These are phyloP conservation scores for Calephelis nemesis DNA, from an alignment of 1,140 invertebrate genomes.

Conservation along the genomic window DNA sequence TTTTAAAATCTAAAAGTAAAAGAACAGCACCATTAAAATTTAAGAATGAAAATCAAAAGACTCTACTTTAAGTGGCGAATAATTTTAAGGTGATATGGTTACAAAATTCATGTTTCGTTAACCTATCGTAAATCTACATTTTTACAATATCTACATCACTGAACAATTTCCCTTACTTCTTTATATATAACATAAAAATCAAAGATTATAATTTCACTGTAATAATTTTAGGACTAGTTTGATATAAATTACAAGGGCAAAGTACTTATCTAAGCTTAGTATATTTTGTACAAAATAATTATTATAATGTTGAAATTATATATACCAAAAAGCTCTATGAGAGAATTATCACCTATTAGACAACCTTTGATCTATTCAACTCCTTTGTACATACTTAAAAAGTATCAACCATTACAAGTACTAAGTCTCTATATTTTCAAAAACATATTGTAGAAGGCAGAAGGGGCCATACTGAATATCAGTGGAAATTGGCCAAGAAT, in stretches of 20 bases:
- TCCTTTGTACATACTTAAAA: conserved; percentile 49
- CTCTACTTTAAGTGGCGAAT: conserved; percentile 44
- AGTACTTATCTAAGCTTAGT: conserved; percentile 65
- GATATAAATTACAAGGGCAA: conserved; percentile 72
- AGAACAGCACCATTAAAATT: conserved; percentile 14
- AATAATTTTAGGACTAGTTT: conserved; percentile 76
- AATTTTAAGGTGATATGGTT: conserved; percentile 70
- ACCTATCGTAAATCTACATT: conserved; percentile 57
- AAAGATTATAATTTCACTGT: conserved; percentile 51
- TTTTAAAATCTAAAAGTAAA: neutral
- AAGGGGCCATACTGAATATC: conserved; percentile 49
- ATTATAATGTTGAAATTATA: conserved; percentile 26
- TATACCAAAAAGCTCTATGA: conserved; percentile 32
- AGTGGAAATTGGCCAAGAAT: conserved; percentile 44
- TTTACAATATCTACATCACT: conserved; percentile 73
- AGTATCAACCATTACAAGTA: conserved; percentile 22
- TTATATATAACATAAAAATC: conserved; percentile 17
- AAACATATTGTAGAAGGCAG: conserved; percentile 45
- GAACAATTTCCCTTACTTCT: neutral
- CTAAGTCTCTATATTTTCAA: conserved; percentile 21
- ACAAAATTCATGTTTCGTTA: conserved; percentile 68
- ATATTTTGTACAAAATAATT: conserved; percentile 67
- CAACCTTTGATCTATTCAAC: conserved; percentile 37
- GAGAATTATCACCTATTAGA: conserved; percentile 37
- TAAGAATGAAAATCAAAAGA: conserved; percentile 2